phyloP scores from a whole-genome alignment of 2,113 vertebrate genomes.

The Seriola aureovittata region DNA sequence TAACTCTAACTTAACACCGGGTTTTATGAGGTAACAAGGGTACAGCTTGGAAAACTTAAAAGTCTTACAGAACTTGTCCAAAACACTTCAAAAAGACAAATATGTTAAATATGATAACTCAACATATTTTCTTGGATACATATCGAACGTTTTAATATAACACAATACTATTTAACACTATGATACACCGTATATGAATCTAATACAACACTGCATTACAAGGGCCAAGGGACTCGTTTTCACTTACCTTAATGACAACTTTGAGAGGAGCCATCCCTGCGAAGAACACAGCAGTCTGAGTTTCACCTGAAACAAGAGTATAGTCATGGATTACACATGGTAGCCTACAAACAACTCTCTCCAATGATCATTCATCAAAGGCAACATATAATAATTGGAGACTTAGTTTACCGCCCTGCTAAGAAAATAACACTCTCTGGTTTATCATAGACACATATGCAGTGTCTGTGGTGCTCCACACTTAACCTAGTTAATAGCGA shows the following conservation, averaged over 20 bases:
- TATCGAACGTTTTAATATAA: not conserved
- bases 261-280: constrained; percentile 74
- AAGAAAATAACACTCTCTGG: not conserved
- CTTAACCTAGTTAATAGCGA: not conserved
- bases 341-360: not conserved
- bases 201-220: not conserved
- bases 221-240: not conserved
- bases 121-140: not conserved
- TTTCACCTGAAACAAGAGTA: constrained; percentile 38
- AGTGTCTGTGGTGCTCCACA: not conserved
- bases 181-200: not conserved
- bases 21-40: not conserved
- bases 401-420: not conserved
- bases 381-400: not conserved
- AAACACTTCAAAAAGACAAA: too few relatives aligned
- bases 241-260: constrained; percentile 82
- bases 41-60: too few relatives aligned
- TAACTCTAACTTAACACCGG: not conserved
- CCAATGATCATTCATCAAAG: too few relatives aligned
- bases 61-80: too few relatives aligned
- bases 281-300: not conserved
- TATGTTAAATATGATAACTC: too few relatives aligned
- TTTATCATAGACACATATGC: too few relatives aligned
- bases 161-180: not conserved
- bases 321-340: constrained; percentile 1